A percentile compares a stretch with the other conserved stretches of the same genome.
Evolutionary conservation across 2,888 invertebrate genomes (phyloP).

Genomic region (Calliopum simillimum): DNA sequence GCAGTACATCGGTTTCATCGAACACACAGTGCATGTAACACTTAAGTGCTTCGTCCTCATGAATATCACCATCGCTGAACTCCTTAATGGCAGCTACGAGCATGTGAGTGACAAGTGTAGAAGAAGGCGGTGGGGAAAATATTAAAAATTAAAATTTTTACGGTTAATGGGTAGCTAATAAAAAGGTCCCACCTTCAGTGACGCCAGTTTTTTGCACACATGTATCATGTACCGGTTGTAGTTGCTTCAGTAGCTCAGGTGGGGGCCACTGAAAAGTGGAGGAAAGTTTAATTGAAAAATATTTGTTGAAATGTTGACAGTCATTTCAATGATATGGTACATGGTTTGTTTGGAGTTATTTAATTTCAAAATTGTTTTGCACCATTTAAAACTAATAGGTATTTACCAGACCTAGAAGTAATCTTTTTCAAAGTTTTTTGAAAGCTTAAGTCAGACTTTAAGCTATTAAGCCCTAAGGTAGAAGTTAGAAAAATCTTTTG

Average conservation of each 20-base stretch:
- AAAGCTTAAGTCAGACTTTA: no score
- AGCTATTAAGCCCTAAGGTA: no score
- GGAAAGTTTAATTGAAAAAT: slow-evolving; percentile 22
- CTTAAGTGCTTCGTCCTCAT: slow-evolving; percentile 56
- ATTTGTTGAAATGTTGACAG: neutral
- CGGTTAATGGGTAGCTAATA: slow-evolving; percentile 13
- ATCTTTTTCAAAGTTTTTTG: no score
- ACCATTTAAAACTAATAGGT: no score
- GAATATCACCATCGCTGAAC: slow-evolving; percentile 58
- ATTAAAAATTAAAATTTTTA: slow-evolving; percentile 26
- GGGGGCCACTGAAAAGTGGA: slow-evolving; percentile 56
- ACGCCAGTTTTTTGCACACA: slow-evolving; percentile 58
- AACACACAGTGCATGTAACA: slow-evolving; percentile 59
- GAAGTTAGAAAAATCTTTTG: no score
- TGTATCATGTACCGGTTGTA: slow-evolving; percentile 54
- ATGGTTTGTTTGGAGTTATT: no score
- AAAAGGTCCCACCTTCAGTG: slow-evolving; percentile 55
- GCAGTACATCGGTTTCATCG: slow-evolving; percentile 53
- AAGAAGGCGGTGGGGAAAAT: slow-evolving; percentile 40
- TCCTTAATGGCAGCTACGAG: slow-evolving; percentile 59
- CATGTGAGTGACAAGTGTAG: slow-evolving; percentile 13
- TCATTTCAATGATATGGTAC: no score
- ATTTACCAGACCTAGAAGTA: no score
- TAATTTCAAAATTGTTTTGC: no score
- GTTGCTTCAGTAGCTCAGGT: slow-evolving; percentile 51